A percentile compares a stretch with the other conserved stretches of the same genome.
Evolutionary conservation across 2,113 vertebrate genomes (phyloP).

Genomic region (Tretioscincus oriximinensis): DNA sequence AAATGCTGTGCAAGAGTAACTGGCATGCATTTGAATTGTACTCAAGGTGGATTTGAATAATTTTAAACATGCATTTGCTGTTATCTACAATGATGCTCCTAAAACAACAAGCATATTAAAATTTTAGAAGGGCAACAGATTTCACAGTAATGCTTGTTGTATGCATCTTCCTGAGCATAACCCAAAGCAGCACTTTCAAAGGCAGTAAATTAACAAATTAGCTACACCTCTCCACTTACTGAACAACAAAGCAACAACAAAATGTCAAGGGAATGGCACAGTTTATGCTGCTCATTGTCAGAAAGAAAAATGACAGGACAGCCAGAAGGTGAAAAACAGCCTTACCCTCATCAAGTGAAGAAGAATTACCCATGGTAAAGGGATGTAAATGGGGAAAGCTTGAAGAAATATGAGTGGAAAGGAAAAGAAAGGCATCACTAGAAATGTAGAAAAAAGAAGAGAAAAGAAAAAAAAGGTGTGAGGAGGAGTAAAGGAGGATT

Average conservation of each 20-base stretch:
- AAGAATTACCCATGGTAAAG: conserved; percentile 69
- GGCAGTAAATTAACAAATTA: neutral
- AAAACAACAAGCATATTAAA: neutral
- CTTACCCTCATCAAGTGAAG: conserved; percentile 74
- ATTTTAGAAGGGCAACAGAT: neutral
- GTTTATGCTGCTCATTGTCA: conserved; percentile 24
- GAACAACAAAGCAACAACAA: neutral
- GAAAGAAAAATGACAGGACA: conserved; percentile 42
- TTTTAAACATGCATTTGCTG: neutral
- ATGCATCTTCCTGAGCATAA: neutral
- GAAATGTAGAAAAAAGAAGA: conserved; percentile 63
- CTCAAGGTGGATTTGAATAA: neutral
- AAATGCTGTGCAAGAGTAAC: neutral
- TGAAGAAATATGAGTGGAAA: conserved; percentile 70
- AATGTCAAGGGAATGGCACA: conserved; percentile 22
- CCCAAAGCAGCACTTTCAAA: conserved; percentile 9
- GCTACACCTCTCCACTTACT: neutral
- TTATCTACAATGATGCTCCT: neutral
- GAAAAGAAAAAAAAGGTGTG: conserved; percentile 59
- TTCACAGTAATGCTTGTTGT: neutral
- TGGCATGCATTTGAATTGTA: conserved; percentile 4
- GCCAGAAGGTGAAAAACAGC: conserved; percentile 48
- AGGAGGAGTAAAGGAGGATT: conserved; percentile 54
- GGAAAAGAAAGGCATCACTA: conserved; percentile 67
- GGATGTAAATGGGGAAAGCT: conserved; percentile 66